Conservation (phyloP, 2,888 invertebrate genomes). For the Lithophane leautieri region DNA sequence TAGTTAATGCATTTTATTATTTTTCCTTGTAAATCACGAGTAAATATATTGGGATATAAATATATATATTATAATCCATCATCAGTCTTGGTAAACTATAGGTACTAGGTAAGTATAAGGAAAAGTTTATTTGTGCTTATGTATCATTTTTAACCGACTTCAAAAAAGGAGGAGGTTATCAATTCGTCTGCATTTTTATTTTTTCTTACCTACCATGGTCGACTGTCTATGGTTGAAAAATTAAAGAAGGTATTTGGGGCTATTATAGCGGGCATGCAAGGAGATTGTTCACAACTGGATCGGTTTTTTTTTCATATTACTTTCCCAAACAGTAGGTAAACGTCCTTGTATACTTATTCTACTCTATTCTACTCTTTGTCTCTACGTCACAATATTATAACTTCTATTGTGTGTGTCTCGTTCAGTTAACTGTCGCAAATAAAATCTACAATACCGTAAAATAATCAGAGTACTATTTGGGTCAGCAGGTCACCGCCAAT, state of each 20-base stretch:
- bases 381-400: too few relatives aligned
- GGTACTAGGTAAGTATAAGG: background rate
- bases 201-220: background rate
- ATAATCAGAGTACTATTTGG: background rate
- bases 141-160: too few relatives aligned
- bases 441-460: constrained; percentile 1
- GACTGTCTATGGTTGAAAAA: background rate
- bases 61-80: background rate
- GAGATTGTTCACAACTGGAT: background rate
- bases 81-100: background rate
- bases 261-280: background rate
- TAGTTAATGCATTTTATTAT: constrained; percentile 46
- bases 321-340: too few relatives aligned
- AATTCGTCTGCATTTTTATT: too few relatives aligned
- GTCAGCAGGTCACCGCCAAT: constrained; percentile 4
- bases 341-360: too few relatives aligned
- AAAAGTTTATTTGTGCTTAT: background rate
- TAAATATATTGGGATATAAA: background rate
- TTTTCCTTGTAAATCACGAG: constrained; percentile 5
- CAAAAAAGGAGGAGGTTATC: too few relatives aligned
- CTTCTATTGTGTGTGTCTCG: too few relatives aligned
- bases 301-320: background rate
- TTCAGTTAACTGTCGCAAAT: background rate
- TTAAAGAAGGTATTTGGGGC: background rate
- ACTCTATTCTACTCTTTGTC: too few relatives aligned